These are phyloP conservation scores for Agonopterix arenella DNA, from an alignment of 2,888 invertebrate species.

Conservation along the genomic window DNA sequence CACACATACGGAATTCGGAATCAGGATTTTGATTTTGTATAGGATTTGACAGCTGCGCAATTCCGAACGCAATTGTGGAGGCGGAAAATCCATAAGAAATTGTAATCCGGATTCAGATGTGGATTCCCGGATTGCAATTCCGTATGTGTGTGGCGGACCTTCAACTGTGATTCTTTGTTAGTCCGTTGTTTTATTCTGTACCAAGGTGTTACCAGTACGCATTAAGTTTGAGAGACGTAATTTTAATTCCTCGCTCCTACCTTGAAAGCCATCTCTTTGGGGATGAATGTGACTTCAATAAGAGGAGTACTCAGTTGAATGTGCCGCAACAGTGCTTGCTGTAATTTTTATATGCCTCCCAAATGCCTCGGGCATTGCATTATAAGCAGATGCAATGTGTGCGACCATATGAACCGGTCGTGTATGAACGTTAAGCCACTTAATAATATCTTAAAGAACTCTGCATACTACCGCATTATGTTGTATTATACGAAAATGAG, in stretches of 20 bases:
- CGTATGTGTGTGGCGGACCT: no score
- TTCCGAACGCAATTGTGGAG: no score
- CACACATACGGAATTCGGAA: no score
- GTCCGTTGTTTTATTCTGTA: no score
- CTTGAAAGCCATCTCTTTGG: slow-evolving; percentile 60
- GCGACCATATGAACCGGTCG: slow-evolving; percentile 37
- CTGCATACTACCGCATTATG: slow-evolving; percentile 24
- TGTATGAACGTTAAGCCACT: slow-evolving; percentile 15
- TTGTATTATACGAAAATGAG: slow-evolving; percentile 36
- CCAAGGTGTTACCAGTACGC: no score
- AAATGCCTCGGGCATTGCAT: slow-evolving; percentile 42
- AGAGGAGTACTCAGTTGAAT: slow-evolving; percentile 56
- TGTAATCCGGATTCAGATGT: no score
- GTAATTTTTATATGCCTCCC: slow-evolving; percentile 50
- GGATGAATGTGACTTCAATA: slow-evolving; percentile 45
- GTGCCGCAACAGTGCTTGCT: slow-evolving; percentile 37
- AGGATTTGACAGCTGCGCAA: no score
- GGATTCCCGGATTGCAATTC: no score
- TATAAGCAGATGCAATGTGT: slow-evolving; percentile 22
- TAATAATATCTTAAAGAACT: background rate
- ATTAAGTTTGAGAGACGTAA: no score
- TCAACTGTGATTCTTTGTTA: background rate
- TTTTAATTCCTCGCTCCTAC: slow-evolving; percentile 19
- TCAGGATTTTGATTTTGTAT: no score
- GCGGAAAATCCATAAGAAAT: no score